Percentiles rank a stretch among this genome's conserved stretches.
Conservation (phyloP, 2,888 invertebrate genomes). For the Stratiomys singularior region DNA sequence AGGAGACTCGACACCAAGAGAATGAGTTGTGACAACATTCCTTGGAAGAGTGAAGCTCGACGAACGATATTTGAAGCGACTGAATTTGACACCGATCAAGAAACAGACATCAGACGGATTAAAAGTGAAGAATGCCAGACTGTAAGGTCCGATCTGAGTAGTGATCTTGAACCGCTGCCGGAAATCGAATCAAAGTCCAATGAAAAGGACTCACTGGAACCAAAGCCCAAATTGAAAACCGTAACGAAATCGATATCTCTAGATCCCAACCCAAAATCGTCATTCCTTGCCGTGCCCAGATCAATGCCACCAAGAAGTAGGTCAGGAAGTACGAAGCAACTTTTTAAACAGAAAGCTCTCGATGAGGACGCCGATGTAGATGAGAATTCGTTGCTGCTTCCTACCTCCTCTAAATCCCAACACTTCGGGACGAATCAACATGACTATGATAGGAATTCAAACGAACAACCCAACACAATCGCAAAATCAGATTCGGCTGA, state of each 20-base stretch:
- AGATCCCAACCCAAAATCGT: conserved; percentile 59
- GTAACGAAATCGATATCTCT: conserved; percentile 62
- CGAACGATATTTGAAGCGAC: conserved; percentile 65
- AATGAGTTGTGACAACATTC: conserved; percentile 64
- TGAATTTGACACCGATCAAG: conserved; percentile 58
- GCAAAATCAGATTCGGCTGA: conserved; percentile 64
- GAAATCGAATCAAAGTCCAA: neutral
- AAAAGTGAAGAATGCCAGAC: conserved; percentile 59
- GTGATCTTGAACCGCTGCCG: neutral
- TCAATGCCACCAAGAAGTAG: conserved; percentile 64
- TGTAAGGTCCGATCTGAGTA: conserved; percentile 21
- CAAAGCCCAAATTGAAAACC: conserved; percentile 53
- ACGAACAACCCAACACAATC: conserved; percentile 52
- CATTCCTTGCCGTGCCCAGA: conserved; percentile 62
- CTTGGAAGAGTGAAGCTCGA: conserved; percentile 61
- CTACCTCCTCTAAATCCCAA: conserved; percentile 53
- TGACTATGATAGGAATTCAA: conserved; percentile 31
- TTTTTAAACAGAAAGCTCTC: conserved; percentile 70
- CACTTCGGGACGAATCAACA: conserved; percentile 6
- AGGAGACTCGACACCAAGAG: conserved; percentile 69
- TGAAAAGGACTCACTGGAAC: neutral
- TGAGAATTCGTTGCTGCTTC: conserved; percentile 67
- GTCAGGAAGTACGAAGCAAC: conserved; percentile 69
- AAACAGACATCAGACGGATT: conserved; percentile 60
- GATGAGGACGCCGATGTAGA: conserved; percentile 68